A percentile compares a stretch with the other conserved stretches of the same genome.
Evolutionary conservation across 2,113 vertebrate genomes (phyloP).

Genomic region (Epinephelus fuscoguttatus): DNA sequence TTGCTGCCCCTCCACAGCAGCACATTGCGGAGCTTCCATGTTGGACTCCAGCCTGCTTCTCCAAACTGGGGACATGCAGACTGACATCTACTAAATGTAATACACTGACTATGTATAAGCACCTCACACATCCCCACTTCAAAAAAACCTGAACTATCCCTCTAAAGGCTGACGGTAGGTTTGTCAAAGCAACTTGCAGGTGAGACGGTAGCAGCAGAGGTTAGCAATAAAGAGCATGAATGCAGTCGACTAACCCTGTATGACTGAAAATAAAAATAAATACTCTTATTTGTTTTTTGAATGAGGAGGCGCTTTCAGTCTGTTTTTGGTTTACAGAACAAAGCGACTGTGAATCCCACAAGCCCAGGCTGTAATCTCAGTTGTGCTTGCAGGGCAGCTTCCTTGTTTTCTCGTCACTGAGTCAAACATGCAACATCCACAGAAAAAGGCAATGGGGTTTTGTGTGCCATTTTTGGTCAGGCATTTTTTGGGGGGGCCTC

Average conservation of each 20-base stretch:
- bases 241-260: not conserved
- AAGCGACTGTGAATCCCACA: constrained; percentile 64
- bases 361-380: constrained; percentile 63
- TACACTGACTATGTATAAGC: too few relatives aligned
- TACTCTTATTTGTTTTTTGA: not conserved
- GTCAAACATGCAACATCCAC: constrained; percentile 59
- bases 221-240: not conserved
- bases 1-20: too few relatives aligned
- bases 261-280: constrained; percentile 27
- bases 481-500: not conserved
- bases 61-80: too few relatives aligned
- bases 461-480: constrained; percentile 29
- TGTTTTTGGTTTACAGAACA: constrained; percentile 60
- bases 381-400: constrained; percentile 61
- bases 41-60: too few relatives aligned
- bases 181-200: constrained; percentile 3
- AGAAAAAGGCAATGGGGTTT: constrained; percentile 41
- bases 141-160: not conserved
- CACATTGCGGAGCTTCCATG: too few relatives aligned
- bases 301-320: constrained; percentile 9
- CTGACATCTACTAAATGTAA: too few relatives aligned
- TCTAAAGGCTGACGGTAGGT: not conserved
- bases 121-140: too few relatives aligned
- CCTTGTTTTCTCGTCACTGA: constrained; percentile 62
- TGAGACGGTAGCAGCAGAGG: not conserved